Conservation (phyloP, 2,888 invertebrate species). For the Trachelus iudaicus region DNA sequence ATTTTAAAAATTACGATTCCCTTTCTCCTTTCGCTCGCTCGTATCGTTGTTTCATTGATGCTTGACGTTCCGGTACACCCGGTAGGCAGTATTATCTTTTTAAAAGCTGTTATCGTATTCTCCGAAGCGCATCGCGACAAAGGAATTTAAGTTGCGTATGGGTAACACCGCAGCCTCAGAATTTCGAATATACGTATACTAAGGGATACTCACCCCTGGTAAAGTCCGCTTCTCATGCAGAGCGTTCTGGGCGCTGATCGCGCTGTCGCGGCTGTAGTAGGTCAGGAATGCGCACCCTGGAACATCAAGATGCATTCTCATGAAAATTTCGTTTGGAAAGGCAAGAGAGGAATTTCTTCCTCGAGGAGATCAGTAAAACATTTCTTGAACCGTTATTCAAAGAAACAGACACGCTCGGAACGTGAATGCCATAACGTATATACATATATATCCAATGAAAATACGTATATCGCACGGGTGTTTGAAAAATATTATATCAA, state of each 20-base stretch:
- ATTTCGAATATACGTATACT: slow-evolving; percentile 6
- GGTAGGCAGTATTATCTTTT: background rate
- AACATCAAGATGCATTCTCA: slow-evolving; percentile 52
- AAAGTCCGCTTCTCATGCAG: slow-evolving; percentile 98
- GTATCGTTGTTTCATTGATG: background rate
- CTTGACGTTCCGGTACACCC: background rate
- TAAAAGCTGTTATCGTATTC: background rate
- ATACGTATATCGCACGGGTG: background rate
- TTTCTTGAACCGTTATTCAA: background rate
- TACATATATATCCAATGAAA: background rate
- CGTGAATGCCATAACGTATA: background rate
- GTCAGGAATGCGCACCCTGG: slow-evolving; percentile 98
- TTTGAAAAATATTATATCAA: background rate
- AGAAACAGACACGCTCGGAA: background rate
- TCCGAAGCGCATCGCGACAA: background rate
- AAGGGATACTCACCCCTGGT: slow-evolving; percentile 88
- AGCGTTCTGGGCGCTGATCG: slow-evolving; percentile 90
- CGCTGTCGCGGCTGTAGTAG: slow-evolving; percentile 96
- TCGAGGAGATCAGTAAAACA: background rate
- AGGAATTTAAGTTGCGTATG: background rate
- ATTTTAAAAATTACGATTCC: background rate
- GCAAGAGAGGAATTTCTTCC: background rate
- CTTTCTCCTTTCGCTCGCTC: background rate
- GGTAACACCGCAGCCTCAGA: background rate
- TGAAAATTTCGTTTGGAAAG: background rate